Percentiles rank a stretch among this genome's conserved stretches.
These are phyloP conservation scores for Drosophila grimshawi DNA, from an alignment of 1,140 invertebrate genomes.

Conservation along the genomic window DNA sequence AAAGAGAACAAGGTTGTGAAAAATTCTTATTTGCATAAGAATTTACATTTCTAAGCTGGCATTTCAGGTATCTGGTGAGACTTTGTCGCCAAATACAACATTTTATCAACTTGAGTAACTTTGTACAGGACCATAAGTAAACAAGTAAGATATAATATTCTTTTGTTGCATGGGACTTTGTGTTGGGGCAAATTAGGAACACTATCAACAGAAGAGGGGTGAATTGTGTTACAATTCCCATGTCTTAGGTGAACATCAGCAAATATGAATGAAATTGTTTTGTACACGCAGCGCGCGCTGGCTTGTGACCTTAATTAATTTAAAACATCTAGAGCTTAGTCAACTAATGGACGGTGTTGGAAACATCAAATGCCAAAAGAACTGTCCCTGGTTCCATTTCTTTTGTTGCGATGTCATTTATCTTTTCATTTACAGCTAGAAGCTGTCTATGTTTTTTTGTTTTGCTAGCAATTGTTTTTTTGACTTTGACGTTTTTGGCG, in stretches of 20 bases:
- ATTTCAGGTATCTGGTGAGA: too few species aligned
- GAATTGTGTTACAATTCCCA: conserved; percentile 8
- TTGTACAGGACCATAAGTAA: neutral
- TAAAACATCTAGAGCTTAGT: conserved; percentile 45
- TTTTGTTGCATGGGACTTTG: neutral
- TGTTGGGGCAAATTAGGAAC: neutral
- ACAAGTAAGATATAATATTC: neutral
- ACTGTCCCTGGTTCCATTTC: conserved; percentile 28
- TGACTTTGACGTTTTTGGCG: conserved; percentile 76
- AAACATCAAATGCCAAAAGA: conserved; percentile 27
- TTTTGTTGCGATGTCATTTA: conserved; percentile 57
- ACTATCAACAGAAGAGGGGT: neutral
- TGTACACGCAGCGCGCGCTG: conserved; percentile 26
- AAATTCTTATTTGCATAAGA: too few species aligned
- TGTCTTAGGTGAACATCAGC: neutral
- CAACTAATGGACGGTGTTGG: conserved; percentile 31
- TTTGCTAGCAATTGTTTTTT: conserved; percentile 44
- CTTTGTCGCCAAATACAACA: too few species aligned
- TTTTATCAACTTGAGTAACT: too few species aligned
- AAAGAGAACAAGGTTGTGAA: too few species aligned
- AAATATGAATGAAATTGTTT: conserved; percentile 43
- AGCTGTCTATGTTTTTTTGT: conserved; percentile 26
- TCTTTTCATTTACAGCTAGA: conserved; percentile 69
- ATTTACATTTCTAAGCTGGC: too few species aligned
- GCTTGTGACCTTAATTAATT: conserved; percentile 51